Conservation (phyloP, 1,140 invertebrate genomes). For the Drosophila murphyi region DNA sequence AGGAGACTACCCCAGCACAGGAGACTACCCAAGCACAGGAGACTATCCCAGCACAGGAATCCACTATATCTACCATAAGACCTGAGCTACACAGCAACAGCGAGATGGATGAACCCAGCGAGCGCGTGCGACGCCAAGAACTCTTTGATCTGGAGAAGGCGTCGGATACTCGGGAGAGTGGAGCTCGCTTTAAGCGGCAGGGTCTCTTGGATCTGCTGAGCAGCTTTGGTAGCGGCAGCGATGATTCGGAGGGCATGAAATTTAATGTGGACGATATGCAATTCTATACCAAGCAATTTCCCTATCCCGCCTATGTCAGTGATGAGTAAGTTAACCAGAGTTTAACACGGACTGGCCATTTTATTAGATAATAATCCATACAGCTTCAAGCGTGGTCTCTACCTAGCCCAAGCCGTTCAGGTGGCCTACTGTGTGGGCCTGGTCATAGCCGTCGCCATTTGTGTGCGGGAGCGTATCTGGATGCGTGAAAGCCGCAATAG, state of each 20-base stretch:
- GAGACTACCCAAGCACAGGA: neutral
- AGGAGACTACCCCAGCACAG: neutral
- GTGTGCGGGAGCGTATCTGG: constrained; percentile 87
- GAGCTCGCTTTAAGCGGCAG: constrained; percentile 55
- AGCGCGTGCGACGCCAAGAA: constrained; percentile 9
- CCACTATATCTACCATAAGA: neutral
- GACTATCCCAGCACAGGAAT: neutral
- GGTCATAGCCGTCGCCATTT: constrained; percentile 87
- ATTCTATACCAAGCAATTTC: constrained; percentile 88
- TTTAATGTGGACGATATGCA: constrained; percentile 85
- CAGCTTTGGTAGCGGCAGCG: constrained; percentile 26
- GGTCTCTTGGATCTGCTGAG: constrained; percentile 65
- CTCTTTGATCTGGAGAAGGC: neutral
- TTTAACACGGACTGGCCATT: neutral
- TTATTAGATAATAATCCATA: neutral
- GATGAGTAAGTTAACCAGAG: constrained; percentile 86
- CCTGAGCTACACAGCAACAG: constrained; percentile 15
- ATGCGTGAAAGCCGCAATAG: constrained; percentile 88
- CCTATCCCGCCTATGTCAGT: constrained; percentile 88
- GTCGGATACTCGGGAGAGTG: neutral
- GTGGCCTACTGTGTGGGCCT: constrained; percentile 88
- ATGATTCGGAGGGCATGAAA: constrained; percentile 28
- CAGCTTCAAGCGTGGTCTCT: constrained; percentile 88
- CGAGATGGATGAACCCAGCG: neutral
- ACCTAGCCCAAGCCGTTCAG: constrained; percentile 87